Percentiles rank a stretch among this genome's conserved stretches.
Evolutionary conservation across 2,113 vertebrate genomes (phyloP).

Genomic region (Pelodiscus sinensis): DNA sequence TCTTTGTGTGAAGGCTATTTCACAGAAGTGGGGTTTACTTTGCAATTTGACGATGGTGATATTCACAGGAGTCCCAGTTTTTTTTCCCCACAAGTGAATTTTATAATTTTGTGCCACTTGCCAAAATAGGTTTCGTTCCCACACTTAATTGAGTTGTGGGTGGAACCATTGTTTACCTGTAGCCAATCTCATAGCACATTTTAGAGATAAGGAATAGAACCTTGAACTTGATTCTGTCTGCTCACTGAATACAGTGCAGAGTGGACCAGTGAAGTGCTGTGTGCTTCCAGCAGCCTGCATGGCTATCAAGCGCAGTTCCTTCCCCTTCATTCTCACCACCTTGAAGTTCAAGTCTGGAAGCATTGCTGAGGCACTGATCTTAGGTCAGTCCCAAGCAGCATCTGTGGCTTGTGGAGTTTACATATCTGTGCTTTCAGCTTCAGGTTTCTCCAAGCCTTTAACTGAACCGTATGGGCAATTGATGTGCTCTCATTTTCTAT

Average conservation of each 20-base stretch:
- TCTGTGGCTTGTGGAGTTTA: background rate
- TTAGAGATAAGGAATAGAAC: background rate
- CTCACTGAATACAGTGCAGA: background rate
- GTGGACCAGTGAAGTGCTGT: background rate
- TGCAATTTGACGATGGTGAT: background rate
- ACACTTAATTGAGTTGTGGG: background rate
- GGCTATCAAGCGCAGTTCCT: rapidly evolving
- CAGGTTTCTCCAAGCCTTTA: background rate
- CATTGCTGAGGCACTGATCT: background rate
- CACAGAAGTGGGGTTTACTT: background rate
- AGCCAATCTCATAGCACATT: background rate
- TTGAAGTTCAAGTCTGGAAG: background rate
- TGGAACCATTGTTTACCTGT: rapidly evolving
- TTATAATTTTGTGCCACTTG: background rate
- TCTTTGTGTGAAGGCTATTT: background rate
- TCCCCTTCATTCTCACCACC: background rate
- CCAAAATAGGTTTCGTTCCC: background rate
- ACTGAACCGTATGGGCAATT: background rate
- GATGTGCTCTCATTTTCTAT: background rate
- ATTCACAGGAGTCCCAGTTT: background rate
- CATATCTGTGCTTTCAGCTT: background rate
- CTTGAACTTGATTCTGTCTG: background rate
- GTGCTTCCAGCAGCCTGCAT: rapidly evolving
- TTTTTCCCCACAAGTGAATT: background rate
- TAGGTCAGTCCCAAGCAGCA: background rate